Evolutionary conservation across 1,140 invertebrate species (phyloP).

Genomic region (Pomacea maculata): DNA sequence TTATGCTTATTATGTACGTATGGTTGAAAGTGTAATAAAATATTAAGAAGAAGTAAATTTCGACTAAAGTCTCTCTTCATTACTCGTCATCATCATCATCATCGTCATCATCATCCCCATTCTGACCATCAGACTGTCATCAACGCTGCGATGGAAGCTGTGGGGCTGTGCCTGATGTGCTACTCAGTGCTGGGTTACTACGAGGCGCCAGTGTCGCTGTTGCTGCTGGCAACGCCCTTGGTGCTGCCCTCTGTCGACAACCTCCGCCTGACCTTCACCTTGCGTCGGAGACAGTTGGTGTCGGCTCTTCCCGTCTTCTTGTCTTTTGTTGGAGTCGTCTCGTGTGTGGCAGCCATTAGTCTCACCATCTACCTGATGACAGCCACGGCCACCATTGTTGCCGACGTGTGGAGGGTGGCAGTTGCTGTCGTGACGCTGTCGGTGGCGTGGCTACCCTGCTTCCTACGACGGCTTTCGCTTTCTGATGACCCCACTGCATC

Average conservation of each 20-base stretch:
- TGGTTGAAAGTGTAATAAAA: too few relatives aligned
- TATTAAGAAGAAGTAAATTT: too few relatives aligned
- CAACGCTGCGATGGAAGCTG: background rate
- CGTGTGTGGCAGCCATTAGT: too few relatives aligned
- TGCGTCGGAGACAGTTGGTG: background rate
- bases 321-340: too few relatives aligned
- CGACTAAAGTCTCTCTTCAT: too few relatives aligned
- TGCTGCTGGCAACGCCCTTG: background rate
- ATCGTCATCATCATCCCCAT: too few relatives aligned
- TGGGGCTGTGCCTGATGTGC: slow-evolving; percentile 19
- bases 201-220: slow-evolving; percentile 9
- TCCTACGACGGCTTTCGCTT: background rate
- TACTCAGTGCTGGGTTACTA: slow-evolving; percentile 17
- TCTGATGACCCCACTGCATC: too few relatives aligned
- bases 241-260: slow-evolving; percentile 5
- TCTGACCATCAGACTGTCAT: background rate
- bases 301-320: background rate
- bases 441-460: slow-evolving; percentile 33
- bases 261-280: background rate
- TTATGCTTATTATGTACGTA: too few relatives aligned
- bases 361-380: background rate
- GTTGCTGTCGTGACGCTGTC: slow-evolving; percentile 20
- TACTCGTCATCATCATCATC: too few relatives aligned
- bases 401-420: slow-evolving; percentile 18
- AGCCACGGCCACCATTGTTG: background rate